These are phyloP conservation scores for Tachina fera DNA, from an alignment of 2,888 invertebrate genomes.

Conservation along the genomic window DNA sequence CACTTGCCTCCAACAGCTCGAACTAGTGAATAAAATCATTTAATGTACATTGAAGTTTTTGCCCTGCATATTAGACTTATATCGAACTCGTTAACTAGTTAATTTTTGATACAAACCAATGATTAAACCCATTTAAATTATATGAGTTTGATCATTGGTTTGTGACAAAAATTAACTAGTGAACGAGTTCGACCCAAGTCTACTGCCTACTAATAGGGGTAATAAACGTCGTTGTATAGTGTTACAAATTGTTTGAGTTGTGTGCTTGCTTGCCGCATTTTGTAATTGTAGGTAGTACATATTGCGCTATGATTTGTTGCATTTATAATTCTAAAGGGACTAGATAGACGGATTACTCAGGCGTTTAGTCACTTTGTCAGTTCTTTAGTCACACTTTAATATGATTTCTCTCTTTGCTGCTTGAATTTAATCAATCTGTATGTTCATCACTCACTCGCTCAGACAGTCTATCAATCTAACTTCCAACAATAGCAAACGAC, in stretches of 20 bases:
- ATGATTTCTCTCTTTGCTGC: conserved; percentile 48
- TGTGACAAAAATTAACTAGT: too few relatives aligned
- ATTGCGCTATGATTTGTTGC: conserved; percentile 38
- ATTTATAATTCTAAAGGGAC: conserved; percentile 49
- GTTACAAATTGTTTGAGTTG: conserved; percentile 4
- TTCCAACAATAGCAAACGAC: conserved; percentile 49
- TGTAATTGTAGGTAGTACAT: background rate
- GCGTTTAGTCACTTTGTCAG: conserved; percentile 58
- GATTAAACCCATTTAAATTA: too few relatives aligned
- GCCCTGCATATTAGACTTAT: too few relatives aligned
- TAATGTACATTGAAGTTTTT: too few relatives aligned
- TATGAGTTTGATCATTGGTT: too few relatives aligned
- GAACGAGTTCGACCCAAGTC: too few relatives aligned
- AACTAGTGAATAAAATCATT: too few relatives aligned
- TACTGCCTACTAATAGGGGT: too few relatives aligned
- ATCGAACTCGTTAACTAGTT: too few relatives aligned
- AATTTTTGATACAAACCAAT: too few relatives aligned
- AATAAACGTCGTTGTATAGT: background rate
- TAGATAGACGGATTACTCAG: conserved; percentile 50
- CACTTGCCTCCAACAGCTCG: too few relatives aligned
- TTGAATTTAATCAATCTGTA: conserved; percentile 58
- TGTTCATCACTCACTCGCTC: conserved; percentile 60
- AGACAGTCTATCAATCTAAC: conserved; percentile 68
- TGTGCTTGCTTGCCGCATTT: background rate
- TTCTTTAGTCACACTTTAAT: conserved; percentile 54